Conservation (phyloP, 2,888 invertebrate species). For the Lithophane socia region DNA sequence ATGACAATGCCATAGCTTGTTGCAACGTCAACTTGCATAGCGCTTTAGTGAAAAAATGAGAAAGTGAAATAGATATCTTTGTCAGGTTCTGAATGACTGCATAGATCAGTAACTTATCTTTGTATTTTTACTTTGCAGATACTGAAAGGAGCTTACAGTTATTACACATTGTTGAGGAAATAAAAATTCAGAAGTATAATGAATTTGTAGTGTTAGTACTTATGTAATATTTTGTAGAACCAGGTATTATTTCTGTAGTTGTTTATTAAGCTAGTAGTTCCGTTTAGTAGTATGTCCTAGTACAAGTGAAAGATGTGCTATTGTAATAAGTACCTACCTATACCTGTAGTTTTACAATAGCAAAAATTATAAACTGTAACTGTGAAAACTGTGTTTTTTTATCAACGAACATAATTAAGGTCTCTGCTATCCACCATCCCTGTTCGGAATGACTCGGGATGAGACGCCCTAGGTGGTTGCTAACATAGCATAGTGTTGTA, state of each 20-base stretch:
- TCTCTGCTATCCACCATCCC: too few relatives aligned
- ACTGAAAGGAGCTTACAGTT: constrained; percentile 86
- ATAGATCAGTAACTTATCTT: neutral
- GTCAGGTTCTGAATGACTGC: neutral
- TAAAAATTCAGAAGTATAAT: constrained; percentile 34
- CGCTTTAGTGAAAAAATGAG: neutral
- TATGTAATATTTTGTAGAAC: neutral
- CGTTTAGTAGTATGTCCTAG: neutral
- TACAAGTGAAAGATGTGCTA: neutral
- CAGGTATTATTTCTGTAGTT: neutral
- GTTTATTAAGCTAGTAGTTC: neutral
- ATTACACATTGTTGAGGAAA: constrained; percentile 81
- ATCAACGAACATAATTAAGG: neutral
- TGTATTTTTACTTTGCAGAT: constrained; percentile 78
- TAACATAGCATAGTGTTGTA: neutral
- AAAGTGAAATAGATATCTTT: constrained; percentile 1
- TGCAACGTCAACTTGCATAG: constrained; percentile 10
- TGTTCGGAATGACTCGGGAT: neutral
- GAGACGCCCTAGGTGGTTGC: neutral
- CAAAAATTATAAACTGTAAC: neutral
- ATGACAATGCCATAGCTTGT: constrained; percentile 8
- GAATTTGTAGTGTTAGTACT: too few relatives aligned
- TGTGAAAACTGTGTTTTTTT: neutral
- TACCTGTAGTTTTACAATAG: neutral
- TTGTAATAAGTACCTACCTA: neutral